A percentile compares a stretch with the other conserved stretches of the same genome.
Evolutionary conservation across 2,888 invertebrate species (phyloP).

Genomic region (Agonopterix subpropinquella): DNA sequence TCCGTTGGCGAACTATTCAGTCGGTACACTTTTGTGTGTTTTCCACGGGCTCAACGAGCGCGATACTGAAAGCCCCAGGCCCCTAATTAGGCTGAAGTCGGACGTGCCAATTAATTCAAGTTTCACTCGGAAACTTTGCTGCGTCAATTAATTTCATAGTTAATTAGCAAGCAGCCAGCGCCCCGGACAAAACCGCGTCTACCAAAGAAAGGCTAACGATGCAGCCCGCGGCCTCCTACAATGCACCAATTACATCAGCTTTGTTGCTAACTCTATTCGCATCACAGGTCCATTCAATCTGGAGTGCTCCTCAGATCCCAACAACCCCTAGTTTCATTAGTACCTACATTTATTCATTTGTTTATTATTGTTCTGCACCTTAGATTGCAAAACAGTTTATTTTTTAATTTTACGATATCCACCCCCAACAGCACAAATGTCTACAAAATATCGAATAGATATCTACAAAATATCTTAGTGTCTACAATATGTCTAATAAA

Average conservation of each 20-base stretch:
- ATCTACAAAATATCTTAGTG: too few species aligned
- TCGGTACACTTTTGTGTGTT: slow-evolving; percentile 69
- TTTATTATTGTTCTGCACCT: too few species aligned
- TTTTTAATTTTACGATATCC: too few species aligned
- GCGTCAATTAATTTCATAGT: slow-evolving; percentile 77
- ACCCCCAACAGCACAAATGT: too few species aligned
- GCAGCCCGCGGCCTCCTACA: slow-evolving; percentile 58
- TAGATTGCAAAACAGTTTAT: too few species aligned
- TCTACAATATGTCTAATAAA: too few species aligned
- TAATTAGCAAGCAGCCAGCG: slow-evolving; percentile 58
- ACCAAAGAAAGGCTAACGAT: slow-evolving; percentile 71
- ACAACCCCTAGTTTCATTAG: too few species aligned
- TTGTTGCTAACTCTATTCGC: slow-evolving; percentile 44
- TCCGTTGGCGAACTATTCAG: slow-evolving; percentile 33
- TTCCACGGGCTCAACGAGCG: slow-evolving; percentile 68
- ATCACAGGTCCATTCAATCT: slow-evolving; percentile 37
- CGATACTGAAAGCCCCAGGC: slow-evolving; percentile 71
- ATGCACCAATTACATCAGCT: slow-evolving; percentile 68
- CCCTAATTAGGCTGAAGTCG: slow-evolving; percentile 75
- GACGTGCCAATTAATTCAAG: slow-evolving; percentile 76
- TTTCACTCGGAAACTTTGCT: slow-evolving; percentile 75
- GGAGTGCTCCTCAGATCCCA: not conserved
- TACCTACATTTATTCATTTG: too few species aligned
- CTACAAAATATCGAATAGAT: too few species aligned
- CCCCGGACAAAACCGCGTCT: slow-evolving; percentile 64